Base-by-base conservation (phyloP, 2,113 vertebrate species). In the Megaleporinus macrocephalus region DNA sequence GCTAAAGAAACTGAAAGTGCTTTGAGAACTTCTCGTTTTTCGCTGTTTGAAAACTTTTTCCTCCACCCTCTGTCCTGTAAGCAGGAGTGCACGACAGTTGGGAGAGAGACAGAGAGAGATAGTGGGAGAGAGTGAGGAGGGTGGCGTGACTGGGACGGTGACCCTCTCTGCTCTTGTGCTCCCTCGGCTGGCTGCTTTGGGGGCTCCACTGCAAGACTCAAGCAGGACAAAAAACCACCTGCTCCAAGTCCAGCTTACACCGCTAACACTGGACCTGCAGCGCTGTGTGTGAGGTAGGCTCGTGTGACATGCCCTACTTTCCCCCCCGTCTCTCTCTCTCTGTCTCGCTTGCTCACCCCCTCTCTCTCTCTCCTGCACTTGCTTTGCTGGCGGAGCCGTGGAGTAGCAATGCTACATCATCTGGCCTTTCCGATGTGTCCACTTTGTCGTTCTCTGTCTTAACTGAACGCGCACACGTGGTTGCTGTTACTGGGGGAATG, bases 251-350 rank as follows among this genome's bases (percentile, higher is more conserved):
- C 80, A 65, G 63, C 69, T 70, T 41, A 15, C 72, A 73, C 57
- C 66, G 62, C 75, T 30, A 61, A 22, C 72, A 78, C 63, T 72
- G 68, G 81, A 87, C 78, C 81, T 78, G 76, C 83, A 57, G 69
- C 57, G 51, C 86, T 73, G 49, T 84, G 84, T 44, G 49, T 76
- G 83, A 90, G 89, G 89, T 90, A 90, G 79, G 84, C 66, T 79
- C 49, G 65, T 62, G 74, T 87, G 66, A 77, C 80, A 80, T 87
- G 83, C 76, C 80, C 89, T 88, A 81, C 73, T 83, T 83, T 85
- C 76, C 51, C 26, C 27, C 5, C 44, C 51, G 72, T 68, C 74
- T 73, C 22, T 53, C 59, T 78, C 44, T 73, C 44, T 5, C 53
- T 44, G n/a, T 49, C 69, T 51, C 68, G 36, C 36, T 36, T 36